A percentile compares a stretch with the other conserved stretches of the same genome.
phyloP scores from a whole-genome alignment of 1,140 invertebrate species.

The Teleogryllus occipitalis region DNA sequence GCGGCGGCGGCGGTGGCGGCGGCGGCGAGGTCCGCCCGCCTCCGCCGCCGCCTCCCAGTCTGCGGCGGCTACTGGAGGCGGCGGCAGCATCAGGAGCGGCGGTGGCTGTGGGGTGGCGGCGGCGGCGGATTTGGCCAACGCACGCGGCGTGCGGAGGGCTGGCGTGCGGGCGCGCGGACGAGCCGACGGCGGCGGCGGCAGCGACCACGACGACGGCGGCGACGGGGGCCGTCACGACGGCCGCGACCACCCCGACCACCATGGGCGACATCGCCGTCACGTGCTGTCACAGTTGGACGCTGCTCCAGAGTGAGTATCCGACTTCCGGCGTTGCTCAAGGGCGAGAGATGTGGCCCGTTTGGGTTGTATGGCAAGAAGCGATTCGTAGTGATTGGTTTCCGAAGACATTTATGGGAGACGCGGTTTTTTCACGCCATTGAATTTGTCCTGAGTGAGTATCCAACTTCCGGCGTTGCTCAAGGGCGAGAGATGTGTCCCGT shows the following conservation, averaged over 20 bases:
- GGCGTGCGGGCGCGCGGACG: too few species aligned
- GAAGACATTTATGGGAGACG: too few species aligned
- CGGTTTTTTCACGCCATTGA: too few species aligned
- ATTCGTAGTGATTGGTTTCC: too few species aligned
- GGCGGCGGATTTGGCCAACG: not conserved
- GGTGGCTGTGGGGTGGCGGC: too few species aligned
- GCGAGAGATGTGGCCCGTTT: not conserved
- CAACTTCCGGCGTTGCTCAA: not conserved
- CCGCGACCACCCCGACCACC: too few species aligned
- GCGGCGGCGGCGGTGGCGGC: too few species aligned
- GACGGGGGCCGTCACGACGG: not conserved
- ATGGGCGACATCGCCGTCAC: not conserved
- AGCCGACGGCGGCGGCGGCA: too few species aligned
- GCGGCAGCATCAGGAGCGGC: too few species aligned
- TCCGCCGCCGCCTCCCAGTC: not conserved
- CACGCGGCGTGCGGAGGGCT: too few species aligned
- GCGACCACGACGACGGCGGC: not conserved
- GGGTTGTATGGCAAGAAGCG: not conserved
- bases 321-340: not conserved
- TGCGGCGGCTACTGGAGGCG: not conserved
- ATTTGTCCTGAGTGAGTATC: not conserved
- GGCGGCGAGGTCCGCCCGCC: not conserved
- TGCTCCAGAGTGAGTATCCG: not conserved
- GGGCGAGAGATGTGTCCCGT: not conserved
- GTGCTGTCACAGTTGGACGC: not conserved